Base-by-base conservation (phyloP, 2,888 invertebrate genomes). In the Stenolophus ochropezus region DNA sequence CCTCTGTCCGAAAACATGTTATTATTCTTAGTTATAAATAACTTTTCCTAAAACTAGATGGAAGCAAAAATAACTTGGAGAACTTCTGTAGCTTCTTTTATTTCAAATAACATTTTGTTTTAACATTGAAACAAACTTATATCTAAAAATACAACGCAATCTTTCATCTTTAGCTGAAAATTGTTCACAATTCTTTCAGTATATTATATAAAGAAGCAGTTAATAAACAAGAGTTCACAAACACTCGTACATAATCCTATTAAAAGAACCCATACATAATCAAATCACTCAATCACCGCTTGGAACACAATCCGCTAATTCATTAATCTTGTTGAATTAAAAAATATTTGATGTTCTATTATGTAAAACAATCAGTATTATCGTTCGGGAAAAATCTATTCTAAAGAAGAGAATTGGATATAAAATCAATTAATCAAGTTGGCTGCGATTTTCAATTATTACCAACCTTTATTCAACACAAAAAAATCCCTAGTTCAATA, bases 401-500 rank as follows among this genome's bases (percentile, higher is more conserved):
- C 21, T 8, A 14, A 33, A 69, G 33, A 69, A 33, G 65, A 69
- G 65, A 33, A 73, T 49, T 16, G 73, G 69, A 69, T 73, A 73
- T 23, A 73, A 73, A 73, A 73, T 49, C 73, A 49, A 73, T 73
- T 73, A 73, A 73, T 73, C 73, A 73, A 47, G 23, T 47, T 23
- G 73, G 47, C 23, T 33, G 65, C 33, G 33, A 69, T 49, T 73
- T 73, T 73, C 73, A 73, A 73, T 73, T 73, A 73, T 49, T 73
- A 49, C 73, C 73, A 73, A 73, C 49, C 73, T 73, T 73, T 73
- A 73, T 73, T 73, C 73, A 49, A 49, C 49, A 49, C 47, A 73
- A 47, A 73, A 73, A 73, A 49, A 73, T 49, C 21, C 21, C 14
- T 23, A 73, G 27, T 49, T 20, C 47, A 73, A 73, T 49, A 73